These are phyloP conservation scores for Lucinisca nassula DNA, from an alignment of 2,888 invertebrate genomes.

Conservation along the genomic window DNA sequence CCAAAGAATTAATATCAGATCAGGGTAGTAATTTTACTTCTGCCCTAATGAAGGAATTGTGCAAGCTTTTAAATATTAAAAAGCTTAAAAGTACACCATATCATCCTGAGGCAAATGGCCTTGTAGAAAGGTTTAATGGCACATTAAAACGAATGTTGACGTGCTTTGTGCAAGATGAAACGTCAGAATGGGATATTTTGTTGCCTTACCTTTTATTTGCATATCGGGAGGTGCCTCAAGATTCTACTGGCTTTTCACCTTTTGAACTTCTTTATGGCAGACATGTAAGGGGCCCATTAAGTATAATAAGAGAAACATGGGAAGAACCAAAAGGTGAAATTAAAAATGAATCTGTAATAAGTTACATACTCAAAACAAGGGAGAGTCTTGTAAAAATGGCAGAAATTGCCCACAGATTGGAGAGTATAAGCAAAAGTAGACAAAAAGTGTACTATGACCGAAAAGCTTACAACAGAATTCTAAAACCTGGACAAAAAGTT, in stretches of 20 bases:
- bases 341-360: conserved; percentile 15
- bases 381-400: background rate
- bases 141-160: conserved; percentile 6
- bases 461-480: background rate
- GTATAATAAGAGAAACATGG: conserved; percentile 26
- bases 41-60: conserved; percentile 6
- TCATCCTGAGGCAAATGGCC: conserved; percentile 16
- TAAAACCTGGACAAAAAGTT: background rate
- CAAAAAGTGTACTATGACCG: conserved; percentile 34
- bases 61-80: background rate
- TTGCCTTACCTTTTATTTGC: conserved; percentile 20
- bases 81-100: conserved; percentile 14
- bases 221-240: conserved; percentile 47
- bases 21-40: conserved; percentile 16
- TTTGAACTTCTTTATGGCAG: conserved; percentile 41
- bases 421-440: conserved; percentile 16
- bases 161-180: conserved; percentile 1
- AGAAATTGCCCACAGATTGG: background rate
- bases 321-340: conserved; percentile 13
- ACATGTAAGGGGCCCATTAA: conserved; percentile 31
- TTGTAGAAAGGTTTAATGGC: conserved; percentile 13
- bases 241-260: conserved; percentile 35
- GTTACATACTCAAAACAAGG: conserved; percentile 19
- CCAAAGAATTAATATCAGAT: background rate
- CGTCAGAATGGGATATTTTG: background rate